Evolutionary conservation across 2,888 invertebrate species (phyloP).

Genomic region (Epinotia nisella): DNA sequence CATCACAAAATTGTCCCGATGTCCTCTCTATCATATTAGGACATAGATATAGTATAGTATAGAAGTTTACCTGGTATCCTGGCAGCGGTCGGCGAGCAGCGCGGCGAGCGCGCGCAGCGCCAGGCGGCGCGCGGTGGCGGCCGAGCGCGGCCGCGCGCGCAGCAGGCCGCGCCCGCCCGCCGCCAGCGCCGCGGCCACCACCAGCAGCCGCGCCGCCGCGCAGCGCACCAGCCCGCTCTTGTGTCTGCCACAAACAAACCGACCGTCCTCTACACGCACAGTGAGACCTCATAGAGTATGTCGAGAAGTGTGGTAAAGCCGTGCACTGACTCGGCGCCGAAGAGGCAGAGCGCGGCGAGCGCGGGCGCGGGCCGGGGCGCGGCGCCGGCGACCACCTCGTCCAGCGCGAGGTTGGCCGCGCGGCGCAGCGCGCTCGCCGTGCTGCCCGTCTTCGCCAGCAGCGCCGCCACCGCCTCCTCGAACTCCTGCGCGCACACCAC

Average conservation of each 20-base stretch:
- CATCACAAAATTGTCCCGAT: too few species aligned
- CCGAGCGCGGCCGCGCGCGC: constrained; percentile 73
- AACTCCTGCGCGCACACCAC: constrained; percentile 83
- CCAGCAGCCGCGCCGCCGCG: constrained; percentile 86
- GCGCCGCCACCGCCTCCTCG: constrained; percentile 87
- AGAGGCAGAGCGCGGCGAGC: constrained; percentile 79
- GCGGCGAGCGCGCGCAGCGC: constrained; percentile 76
- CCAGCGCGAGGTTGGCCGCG: constrained; percentile 89
- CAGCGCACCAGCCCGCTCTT: constrained; percentile 88
- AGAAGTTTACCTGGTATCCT: constrained; percentile 74
- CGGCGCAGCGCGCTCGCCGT: constrained; percentile 89
- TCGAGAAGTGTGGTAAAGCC: too few species aligned
- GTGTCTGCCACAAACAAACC: constrained; percentile 66
- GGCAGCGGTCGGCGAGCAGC: constrained; percentile 82
- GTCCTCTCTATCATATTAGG: too few species aligned
- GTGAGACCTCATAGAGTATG: too few species aligned
- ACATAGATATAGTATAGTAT: too few species aligned
- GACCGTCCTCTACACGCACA: too few species aligned
- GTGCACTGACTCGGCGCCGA: constrained; percentile 64
- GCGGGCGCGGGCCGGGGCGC: constrained; percentile 85
- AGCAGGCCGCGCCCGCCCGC: constrained; percentile 85
- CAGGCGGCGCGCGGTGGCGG: constrained; percentile 76
- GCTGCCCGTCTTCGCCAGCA: constrained; percentile 89
- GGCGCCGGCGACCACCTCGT: constrained; percentile 87
- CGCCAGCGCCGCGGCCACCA: constrained; percentile 86